phyloP scores from a whole-genome alignment of 2,888 invertebrate genomes.

The Platycnemis pennipes region DNA sequence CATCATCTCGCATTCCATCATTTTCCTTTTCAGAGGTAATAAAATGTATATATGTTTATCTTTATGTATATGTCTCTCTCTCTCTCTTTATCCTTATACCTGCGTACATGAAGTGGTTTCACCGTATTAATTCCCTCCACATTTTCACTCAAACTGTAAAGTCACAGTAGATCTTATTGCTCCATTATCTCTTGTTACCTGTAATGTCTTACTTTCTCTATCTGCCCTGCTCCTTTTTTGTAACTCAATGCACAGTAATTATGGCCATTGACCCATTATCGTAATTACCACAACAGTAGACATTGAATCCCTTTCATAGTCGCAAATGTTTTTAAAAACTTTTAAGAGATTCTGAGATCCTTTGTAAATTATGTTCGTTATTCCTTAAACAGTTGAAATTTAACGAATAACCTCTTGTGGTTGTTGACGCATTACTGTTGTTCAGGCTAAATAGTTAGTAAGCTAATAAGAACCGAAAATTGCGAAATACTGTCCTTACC shows the following conservation, averaged over 20 bases:
- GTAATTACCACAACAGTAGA: no score
- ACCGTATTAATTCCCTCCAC: not conserved
- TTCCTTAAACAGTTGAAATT: no score
- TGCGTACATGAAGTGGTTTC: not conserved
- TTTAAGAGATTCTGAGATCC: not conserved
- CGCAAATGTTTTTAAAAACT: not conserved
- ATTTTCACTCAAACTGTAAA: not conserved
- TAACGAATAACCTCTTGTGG: no score
- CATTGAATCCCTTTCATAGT: no score
- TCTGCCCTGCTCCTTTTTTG: not conserved
- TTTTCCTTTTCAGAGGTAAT: no score
- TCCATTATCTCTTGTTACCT: not conserved
- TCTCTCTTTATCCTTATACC: not conserved
- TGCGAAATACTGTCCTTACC: no score
- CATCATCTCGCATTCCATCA: not conserved
- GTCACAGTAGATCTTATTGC: not conserved
- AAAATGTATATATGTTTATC: not conserved
- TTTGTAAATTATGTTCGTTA: no score
- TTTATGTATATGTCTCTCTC: not conserved
- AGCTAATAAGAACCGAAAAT: no score
- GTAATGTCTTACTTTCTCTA: not conserved
- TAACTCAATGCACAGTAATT: not conserved
- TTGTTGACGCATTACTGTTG: no score
- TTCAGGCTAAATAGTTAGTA: no score
- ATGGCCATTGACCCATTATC: no score